Conservation (phyloP, 2,113 vertebrate genomes). For the Prochilodus magdalenae region DNA sequence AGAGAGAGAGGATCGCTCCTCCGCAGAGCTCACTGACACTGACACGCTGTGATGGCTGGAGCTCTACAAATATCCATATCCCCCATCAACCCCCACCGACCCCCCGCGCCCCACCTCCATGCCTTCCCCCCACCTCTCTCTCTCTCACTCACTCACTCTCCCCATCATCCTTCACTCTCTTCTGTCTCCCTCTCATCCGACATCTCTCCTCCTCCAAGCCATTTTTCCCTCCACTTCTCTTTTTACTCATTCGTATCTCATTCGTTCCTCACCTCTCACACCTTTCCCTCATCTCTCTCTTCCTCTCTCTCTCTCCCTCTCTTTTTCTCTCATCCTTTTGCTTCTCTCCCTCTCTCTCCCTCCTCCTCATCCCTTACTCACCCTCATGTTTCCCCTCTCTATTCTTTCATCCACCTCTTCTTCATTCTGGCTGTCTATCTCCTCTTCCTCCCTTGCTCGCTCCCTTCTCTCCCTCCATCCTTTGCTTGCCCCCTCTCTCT, state of each 20-base stretch:
- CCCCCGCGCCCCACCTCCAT: neutral
- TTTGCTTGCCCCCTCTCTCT: too few species aligned
- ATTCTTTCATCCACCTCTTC: neutral
- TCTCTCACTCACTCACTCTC: neutral
- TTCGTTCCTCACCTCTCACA: neutral
- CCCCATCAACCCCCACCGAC: neutral
- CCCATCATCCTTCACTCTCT: neutral
- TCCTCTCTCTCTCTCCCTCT: neutral
- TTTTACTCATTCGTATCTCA: conserved; percentile 30
- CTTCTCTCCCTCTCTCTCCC: neutral
- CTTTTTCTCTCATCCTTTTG: neutral
- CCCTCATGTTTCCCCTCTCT: too few species aligned
- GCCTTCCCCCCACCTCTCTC: neutral
- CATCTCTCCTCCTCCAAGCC: neutral
- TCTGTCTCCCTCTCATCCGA: neutral
- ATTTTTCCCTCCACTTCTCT: neutral
- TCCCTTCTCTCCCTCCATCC: too few species aligned
- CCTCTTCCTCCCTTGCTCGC: too few species aligned
- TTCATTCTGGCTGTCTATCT: too few species aligned
- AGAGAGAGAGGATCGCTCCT: neutral
- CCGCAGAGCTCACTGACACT: neutral
- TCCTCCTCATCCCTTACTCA: too few species aligned
- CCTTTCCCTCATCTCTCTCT: neutral
- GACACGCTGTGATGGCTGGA: neutral
- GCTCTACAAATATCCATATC: conserved; percentile 12